Evolutionary conservation across 2,888 invertebrate species (phyloP).

Genomic region (Drosophila limbata): DNA sequence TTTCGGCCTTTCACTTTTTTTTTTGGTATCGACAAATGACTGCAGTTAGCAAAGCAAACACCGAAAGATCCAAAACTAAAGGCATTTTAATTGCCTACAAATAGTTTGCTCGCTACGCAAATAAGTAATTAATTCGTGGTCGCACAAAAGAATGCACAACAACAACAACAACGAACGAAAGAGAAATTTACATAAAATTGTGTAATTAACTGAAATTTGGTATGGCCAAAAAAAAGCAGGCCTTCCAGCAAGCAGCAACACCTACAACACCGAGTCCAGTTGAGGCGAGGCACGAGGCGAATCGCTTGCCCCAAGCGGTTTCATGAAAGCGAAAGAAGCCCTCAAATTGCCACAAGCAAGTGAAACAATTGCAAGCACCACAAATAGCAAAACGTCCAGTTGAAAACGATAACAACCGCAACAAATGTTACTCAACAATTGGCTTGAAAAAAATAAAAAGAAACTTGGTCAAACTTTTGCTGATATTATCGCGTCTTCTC

Average conservation of each 20-base stretch:
- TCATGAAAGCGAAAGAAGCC: constrained; percentile 69
- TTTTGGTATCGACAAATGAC: constrained; percentile 66
- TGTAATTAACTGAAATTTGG: constrained; percentile 67
- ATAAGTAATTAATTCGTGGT: constrained; percentile 73
- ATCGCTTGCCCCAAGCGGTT: constrained; percentile 34
- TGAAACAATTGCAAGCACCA: constrained; percentile 58
- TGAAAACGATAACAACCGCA: constrained; percentile 31
- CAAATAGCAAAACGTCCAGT: constrained; percentile 43
- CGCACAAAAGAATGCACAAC: constrained; percentile 66
- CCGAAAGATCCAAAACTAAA: constrained; percentile 49
- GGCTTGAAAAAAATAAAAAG: constrained; percentile 44
- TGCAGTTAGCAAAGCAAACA: constrained; percentile 55
- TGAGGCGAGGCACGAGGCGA: constrained; percentile 38
- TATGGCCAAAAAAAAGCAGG: constrained; percentile 29
- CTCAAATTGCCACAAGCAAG: constrained; percentile 48
- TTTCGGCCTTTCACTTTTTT: constrained; percentile 70
- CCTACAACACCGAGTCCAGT: constrained; percentile 54
- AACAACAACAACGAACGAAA: constrained; percentile 51
- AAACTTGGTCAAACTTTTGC: constrained; percentile 68
- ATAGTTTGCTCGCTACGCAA: constrained; percentile 66
- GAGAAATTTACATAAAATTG: constrained; percentile 79
- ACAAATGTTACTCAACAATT: constrained; percentile 67
- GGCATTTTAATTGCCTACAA: constrained; percentile 75
- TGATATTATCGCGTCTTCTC: constrained; percentile 56
- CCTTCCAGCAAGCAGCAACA: constrained; percentile 64